Conservation (phyloP, 2,113 vertebrate species). For the Antidorcas marsupialis region DNA sequence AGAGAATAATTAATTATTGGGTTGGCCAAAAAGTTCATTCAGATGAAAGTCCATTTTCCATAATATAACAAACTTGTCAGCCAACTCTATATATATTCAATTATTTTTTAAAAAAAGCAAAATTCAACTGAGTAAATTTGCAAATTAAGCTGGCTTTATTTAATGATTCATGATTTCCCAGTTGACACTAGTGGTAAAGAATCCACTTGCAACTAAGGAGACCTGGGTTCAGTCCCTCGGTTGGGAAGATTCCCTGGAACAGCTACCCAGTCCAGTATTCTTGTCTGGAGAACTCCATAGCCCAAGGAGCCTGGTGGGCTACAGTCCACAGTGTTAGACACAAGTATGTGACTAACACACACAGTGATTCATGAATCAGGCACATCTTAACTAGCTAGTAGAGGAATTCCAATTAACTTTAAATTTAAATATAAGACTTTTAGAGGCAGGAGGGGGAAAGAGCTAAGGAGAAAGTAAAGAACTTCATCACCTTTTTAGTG, state of each 20-base stretch:
- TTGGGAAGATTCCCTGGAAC: not conserved
- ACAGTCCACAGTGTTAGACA: not conserved
- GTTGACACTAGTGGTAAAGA: not conserved
- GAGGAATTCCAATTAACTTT: not conserved
- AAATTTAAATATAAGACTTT: not conserved
- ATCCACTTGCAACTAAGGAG: not conserved
- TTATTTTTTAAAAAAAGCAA: not conserved
- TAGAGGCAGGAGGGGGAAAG: not conserved
- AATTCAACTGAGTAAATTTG: not conserved
- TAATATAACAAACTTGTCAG: not conserved
- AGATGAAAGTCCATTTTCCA: not conserved
- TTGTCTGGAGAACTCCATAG: not conserved
- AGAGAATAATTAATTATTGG: not conserved
- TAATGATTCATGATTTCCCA: not conserved
- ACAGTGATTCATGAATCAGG: not conserved
- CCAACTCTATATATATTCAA: not conserved
- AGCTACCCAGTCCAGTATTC: not conserved
- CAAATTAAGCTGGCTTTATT: not conserved
- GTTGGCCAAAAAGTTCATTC: not conserved
- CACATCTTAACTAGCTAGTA: not conserved
- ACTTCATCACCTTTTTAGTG: not conserved
- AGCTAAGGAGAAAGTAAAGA: not conserved
- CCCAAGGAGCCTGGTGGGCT: not conserved
- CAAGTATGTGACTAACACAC: not conserved
- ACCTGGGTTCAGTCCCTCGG: rapidly evolving